Evolutionary conservation across 2,888 invertebrate genomes (phyloP).

Genomic region (Bellardia bayeri): DNA sequence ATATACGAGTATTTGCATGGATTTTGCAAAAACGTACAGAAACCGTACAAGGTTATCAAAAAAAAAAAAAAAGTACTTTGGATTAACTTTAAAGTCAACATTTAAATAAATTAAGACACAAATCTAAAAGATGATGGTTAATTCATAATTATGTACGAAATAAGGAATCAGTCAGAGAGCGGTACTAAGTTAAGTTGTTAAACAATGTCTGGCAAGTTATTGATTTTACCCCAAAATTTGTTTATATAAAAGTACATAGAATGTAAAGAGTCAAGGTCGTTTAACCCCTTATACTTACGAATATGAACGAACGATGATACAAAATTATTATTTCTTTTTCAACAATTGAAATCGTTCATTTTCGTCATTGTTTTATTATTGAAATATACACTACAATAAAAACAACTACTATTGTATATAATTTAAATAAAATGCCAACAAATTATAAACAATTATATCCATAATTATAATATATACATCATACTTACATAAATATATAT

Average conservation of each 20-base stretch:
- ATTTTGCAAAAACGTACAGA: neutral
- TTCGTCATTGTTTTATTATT: conserved; percentile 7
- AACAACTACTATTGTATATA: neutral
- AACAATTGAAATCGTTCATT: conserved; percentile 11
- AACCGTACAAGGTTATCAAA: conserved; percentile 14
- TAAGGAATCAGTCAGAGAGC: neutral
- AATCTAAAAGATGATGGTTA: too few relatives aligned
- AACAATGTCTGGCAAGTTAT: neutral
- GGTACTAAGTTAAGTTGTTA: neutral
- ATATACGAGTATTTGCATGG: neutral
- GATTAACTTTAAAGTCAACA: neutral
- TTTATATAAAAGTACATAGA: neutral
- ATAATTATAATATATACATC: conserved; percentile 37
- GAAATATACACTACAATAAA: conserved; percentile 6
- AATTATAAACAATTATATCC: conserved; percentile 51
- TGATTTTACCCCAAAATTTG: conserved; percentile 42
- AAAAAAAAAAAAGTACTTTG: neutral
- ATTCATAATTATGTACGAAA: neutral
- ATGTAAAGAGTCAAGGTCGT: conserved; percentile 27
- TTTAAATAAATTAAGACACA: neutral
- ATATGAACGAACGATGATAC: neutral
- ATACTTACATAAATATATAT: neutral
- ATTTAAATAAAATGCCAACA: conserved; percentile 22
- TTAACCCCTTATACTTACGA: neutral
- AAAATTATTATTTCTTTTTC: neutral